These are phyloP conservation scores for Thyatira batis DNA, from an alignment of 2,888 invertebrate species.

Conservation along the genomic window DNA sequence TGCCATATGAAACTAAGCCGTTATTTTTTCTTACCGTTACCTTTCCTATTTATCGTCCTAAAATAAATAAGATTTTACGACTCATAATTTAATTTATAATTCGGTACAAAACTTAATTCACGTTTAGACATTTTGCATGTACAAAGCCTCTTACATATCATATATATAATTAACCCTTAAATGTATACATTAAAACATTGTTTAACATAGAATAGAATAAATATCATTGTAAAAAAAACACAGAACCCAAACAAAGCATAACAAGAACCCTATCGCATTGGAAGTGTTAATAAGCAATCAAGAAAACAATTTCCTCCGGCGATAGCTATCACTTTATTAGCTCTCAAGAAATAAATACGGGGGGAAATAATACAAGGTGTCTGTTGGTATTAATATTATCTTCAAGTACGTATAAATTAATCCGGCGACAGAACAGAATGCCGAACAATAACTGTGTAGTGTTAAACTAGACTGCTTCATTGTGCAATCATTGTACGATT, in stretches of 20 bases:
- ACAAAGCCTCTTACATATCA: no score
- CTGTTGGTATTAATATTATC: constrained; percentile 50
- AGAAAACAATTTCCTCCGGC: constrained; percentile 58
- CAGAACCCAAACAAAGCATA: not conserved
- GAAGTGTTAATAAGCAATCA: constrained; percentile 61
- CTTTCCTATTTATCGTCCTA: no score
- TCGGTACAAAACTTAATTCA: no score
- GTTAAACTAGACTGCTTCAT: constrained; percentile 49
- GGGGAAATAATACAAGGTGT: constrained; percentile 36
- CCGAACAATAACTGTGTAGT: constrained; percentile 57
- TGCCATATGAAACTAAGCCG: no score
- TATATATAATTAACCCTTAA: no score
- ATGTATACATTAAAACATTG: no score
- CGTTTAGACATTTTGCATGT: no score
- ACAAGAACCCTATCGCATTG: not conserved
- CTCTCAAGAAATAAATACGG: constrained; percentile 49
- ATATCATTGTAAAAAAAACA: no score
- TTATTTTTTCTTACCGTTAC: no score
- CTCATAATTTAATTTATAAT: no score
- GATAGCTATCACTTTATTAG: constrained; percentile 55
- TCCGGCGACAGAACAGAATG: constrained; percentile 47
- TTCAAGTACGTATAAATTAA: constrained; percentile 61
- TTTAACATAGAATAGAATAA: no score
- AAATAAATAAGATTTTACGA: no score
- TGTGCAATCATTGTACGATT: constrained; percentile 28